Conservation (phyloP, 2,888 invertebrate genomes). For the Idaea dimidiata region DNA sequence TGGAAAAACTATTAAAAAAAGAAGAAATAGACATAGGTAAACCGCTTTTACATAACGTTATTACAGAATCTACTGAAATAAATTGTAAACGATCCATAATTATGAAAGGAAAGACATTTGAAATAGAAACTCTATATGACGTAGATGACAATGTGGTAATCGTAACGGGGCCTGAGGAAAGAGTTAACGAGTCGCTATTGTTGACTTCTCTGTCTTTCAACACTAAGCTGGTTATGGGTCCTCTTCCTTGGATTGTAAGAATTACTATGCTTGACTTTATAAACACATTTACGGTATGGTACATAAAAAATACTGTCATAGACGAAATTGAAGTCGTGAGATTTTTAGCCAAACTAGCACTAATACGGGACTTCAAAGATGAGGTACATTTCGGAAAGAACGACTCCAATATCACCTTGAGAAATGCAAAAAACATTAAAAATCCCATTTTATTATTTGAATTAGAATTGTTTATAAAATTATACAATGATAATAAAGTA, state of each 20-base stretch:
- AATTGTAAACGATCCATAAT: constrained; percentile 34
- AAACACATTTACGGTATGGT: constrained; percentile 32
- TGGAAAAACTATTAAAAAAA: constrained; percentile 34
- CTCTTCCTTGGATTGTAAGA: constrained; percentile 39
- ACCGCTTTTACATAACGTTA: constrained; percentile 26
- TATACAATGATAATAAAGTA: constrained; percentile 34
- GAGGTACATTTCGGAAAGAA: constrained; percentile 20
- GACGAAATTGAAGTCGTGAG: constrained; percentile 22
- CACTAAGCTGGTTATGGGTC: constrained; percentile 31
- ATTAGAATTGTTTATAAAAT: constrained; percentile 37
- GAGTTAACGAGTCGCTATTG: constrained; percentile 41
- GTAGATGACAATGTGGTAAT: constrained; percentile 36
- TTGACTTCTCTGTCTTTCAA: constrained; percentile 39
- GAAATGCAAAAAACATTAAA: constrained; percentile 15
- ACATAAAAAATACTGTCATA: constrained; percentile 20
- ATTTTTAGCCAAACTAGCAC: constrained; percentile 35
- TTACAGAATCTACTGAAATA: constrained; percentile 34
- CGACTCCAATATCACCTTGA: constrained; percentile 20
- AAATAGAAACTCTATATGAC: constrained; percentile 35
- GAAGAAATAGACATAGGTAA: constrained; percentile 39
- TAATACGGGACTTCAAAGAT: constrained; percentile 24
- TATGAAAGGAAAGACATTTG: constrained; percentile 21
- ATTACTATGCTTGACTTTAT: constrained; percentile 34
- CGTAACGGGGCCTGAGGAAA: constrained; percentile 31
- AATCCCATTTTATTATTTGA: constrained; percentile 30